Evolutionary conservation across 2,797 vertebrate genomes (phyloP), one percentile per base, ranked within the genome.

Genomic region (Capromys pilorides): DNA sequence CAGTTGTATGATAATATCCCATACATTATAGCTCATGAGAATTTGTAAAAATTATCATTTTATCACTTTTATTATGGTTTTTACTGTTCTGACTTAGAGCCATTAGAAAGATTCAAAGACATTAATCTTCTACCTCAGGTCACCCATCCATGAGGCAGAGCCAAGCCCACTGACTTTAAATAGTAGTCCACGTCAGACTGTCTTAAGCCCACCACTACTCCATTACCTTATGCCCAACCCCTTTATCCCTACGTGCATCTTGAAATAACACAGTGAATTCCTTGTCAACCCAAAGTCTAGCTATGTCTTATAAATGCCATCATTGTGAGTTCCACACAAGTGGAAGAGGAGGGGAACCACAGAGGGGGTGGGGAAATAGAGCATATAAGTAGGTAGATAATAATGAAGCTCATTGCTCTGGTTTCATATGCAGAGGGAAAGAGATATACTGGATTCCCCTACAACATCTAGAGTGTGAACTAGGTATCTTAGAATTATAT

Each of bases 351-450:
- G 18, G 5, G 28, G 18, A 22, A 77, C 6, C 6, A 26, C 49
- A 71, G 69, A 92, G 57, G 0, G 31, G 31, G 13, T 1, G 57
- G 39, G n/a, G n/a, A n/a, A n/a, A 12, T 64, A 90, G 24, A 54
- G 13, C 75, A 67, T 21, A 82, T 80, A 54, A 41, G 81, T 81
- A 88, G 51, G 61, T 3, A 57, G 77, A 83, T 45, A 83, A 84
- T 49, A 83, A 75, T 86, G 67, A 88, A 95, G 77, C 33, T 69
- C 69, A 91, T 19, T 71, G 61, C 93, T 93, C 18, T 86, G 28
- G 1, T 26, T 95, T 86, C 88, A 28, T 81, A 69, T 88, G 22
- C 28, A 86, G 64, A 91, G n/a, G 51, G 95, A 93, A 8, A 61
- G 11, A 73, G 16, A 6, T 81, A 67, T 69, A 18, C 49, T 79